Conservation (phyloP, 2,113 vertebrate species). For the Semicossyphus pulcher region DNA sequence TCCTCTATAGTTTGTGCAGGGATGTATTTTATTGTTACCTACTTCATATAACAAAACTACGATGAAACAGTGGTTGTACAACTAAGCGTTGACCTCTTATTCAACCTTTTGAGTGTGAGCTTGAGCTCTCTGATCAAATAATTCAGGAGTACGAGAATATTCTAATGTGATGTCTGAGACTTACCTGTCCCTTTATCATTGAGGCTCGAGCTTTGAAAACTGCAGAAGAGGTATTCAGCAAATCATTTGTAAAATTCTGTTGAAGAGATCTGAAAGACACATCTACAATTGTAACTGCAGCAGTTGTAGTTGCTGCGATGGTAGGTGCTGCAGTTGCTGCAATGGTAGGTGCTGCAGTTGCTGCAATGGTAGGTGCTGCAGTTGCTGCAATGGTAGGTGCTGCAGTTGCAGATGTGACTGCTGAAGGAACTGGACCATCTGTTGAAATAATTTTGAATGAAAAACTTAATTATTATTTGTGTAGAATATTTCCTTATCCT, state of each 20-base stretch:
- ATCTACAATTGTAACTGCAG: not conserved
- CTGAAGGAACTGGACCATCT: not conserved
- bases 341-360: not conserved
- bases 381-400: not conserved
- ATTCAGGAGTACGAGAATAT: no score
- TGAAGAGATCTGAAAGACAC: constrained; percentile 4
- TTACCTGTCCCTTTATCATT: constrained; percentile 10
- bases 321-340: not conserved
- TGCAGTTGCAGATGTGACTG: no score
- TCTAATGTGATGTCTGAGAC: not conserved
- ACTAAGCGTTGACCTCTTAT: no score
- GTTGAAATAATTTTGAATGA: not conserved
- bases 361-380: not conserved
- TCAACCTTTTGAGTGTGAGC: no score
- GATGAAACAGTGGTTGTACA: no score
- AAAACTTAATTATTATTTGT: not conserved
- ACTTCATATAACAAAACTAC: no score
- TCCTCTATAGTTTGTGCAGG: no score
- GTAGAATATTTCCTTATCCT: not conserved
- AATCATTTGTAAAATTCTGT: constrained; percentile 3
- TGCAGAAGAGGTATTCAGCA: constrained; percentile 6
- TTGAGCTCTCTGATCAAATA: no score
- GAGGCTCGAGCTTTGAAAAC: constrained; percentile 2
- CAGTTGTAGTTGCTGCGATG: not conserved
- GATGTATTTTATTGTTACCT: no score